A percentile compares a stretch with the other conserved stretches of the same genome.
phyloP scores from a whole-genome alignment of 2,113 vertebrate genomes.

The Corynorhinus townsendii region DNA sequence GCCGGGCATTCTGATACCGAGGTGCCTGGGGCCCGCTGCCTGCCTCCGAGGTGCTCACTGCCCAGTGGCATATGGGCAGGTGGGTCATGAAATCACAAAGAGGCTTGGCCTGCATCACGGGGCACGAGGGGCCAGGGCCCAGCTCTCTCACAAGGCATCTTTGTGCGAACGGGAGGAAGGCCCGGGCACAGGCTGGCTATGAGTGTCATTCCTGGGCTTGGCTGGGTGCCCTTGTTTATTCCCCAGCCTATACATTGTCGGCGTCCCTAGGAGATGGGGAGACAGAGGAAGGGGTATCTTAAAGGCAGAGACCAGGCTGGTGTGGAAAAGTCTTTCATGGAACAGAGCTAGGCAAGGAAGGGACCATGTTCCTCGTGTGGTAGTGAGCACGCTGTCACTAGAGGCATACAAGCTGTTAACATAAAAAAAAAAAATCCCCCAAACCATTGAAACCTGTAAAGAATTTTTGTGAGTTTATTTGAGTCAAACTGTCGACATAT shows the following conservation, averaged over 20 bases:
- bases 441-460: too few relatives aligned
- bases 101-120: rapidly evolving
- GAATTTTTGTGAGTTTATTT: too few relatives aligned
- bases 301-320: not conserved
- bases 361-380: not conserved
- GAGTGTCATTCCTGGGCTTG: too few relatives aligned
- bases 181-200: not conserved
- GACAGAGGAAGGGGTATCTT: not conserved
- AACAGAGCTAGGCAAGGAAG: not conserved
- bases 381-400: not conserved
- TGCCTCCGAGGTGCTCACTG: not conserved
- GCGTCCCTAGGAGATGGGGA: not conserved
- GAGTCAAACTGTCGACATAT: too few relatives aligned
- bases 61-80: not conserved
- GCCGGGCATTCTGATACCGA: rapidly evolving
- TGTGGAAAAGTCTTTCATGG: not conserved
- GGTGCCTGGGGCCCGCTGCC: not conserved
- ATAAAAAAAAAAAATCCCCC: too few relatives aligned
- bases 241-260: not conserved
- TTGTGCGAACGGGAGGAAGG: not conserved
- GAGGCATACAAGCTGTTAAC: not conserved
- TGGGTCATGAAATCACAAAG: not conserved
- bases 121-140: rapidly evolving
- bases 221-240: not conserved
- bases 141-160: rapidly evolving